A percentile compares a stretch with the other conserved stretches of the same genome.
Conservation (phyloP, 2,797 vertebrate species). For the Melanotaenia nigrans region DNA sequence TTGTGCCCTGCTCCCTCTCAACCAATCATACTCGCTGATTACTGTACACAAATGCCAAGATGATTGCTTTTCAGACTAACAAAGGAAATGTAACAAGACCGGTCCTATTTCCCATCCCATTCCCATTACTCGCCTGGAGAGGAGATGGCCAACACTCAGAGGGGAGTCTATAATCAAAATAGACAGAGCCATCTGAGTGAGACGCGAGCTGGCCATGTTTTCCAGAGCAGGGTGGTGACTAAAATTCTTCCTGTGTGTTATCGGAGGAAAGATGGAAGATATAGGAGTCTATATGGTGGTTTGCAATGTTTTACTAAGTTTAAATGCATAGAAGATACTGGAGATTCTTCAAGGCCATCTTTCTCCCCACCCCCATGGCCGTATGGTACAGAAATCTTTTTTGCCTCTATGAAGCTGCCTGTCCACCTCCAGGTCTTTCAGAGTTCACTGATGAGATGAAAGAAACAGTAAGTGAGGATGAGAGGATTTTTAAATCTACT, state of each 20-base stretch:
- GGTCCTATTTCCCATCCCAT: constrained; percentile 30
- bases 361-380: not conserved
- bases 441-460: constrained; percentile 48
- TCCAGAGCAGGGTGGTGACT: constrained; percentile 7
- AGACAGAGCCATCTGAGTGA: constrained; percentile 53
- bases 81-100: constrained; percentile 46
- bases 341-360: not conserved
- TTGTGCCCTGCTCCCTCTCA: not conserved
- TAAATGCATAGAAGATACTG: constrained; percentile 3
- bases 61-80: constrained; percentile 55
- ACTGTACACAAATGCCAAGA: constrained; percentile 11
- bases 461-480: constrained; percentile 23
- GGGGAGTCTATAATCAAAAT: constrained; percentile 62
- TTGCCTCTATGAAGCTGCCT: constrained; percentile 11
- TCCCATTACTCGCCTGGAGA: constrained; percentile 51
- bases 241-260: not conserved
- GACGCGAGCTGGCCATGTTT: constrained; percentile 43
- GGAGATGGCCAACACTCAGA: constrained; percentile 45
- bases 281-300: not conserved
- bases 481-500: constrained; percentile 24
- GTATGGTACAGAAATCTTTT: not conserved
- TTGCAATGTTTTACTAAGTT: not conserved
- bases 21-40: constrained; percentile 8
- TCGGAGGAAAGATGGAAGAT: constrained; percentile 3
- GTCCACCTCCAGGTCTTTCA: constrained; percentile 17